Evolutionary conservation across 23 tunicate genomes (phyloP).

Genomic region (Halocynthia aurantium): DNA sequence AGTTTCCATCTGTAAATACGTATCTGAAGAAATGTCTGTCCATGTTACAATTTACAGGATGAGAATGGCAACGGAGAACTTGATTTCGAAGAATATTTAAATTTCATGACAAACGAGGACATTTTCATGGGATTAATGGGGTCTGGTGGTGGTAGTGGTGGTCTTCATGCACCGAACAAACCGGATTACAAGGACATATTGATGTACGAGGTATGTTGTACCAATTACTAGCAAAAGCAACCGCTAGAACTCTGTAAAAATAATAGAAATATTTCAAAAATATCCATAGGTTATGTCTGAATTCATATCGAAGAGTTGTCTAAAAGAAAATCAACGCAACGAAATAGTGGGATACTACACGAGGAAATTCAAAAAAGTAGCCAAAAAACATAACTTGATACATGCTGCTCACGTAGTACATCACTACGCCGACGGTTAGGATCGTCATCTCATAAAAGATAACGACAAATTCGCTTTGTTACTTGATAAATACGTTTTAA

Average conservation of each 20-base stretch:
- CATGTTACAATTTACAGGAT: slow-evolving; percentile 20
- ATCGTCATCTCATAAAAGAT: background rate
- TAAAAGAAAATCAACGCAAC: slow-evolving; percentile 33
- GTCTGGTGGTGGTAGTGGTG: slow-evolving; percentile 19
- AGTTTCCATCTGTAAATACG: background rate
- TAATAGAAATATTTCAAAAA: background rate
- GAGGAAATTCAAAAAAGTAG: slow-evolving; percentile 37
- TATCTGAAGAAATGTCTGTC: background rate
- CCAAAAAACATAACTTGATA: slow-evolving; percentile 27
- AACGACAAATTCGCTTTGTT: background rate
- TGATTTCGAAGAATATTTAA: slow-evolving; percentile 62
- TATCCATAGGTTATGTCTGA: slow-evolving; percentile 45
- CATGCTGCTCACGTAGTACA: slow-evolving; percentile 61
- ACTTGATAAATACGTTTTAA: background rate
- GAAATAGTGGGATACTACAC: slow-evolving; percentile 57
- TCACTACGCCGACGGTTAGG: slow-evolving; percentile 50
- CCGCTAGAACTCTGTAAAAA: background rate
- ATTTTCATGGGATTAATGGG: slow-evolving; percentile 43
- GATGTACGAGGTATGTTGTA: slow-evolving; percentile 41
- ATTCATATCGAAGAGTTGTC: slow-evolving; percentile 39
- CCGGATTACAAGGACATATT: slow-evolving; percentile 47
- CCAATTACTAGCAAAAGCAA: background rate
- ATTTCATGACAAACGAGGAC: slow-evolving; percentile 70
- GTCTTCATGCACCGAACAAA: slow-evolving; percentile 23
- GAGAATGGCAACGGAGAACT: slow-evolving; percentile 65